A percentile compares a stretch with the other conserved stretches of the same genome.
phyloP scores from a whole-genome alignment of 2,888 invertebrate genomes.

The Xylota sylvarum region DNA sequence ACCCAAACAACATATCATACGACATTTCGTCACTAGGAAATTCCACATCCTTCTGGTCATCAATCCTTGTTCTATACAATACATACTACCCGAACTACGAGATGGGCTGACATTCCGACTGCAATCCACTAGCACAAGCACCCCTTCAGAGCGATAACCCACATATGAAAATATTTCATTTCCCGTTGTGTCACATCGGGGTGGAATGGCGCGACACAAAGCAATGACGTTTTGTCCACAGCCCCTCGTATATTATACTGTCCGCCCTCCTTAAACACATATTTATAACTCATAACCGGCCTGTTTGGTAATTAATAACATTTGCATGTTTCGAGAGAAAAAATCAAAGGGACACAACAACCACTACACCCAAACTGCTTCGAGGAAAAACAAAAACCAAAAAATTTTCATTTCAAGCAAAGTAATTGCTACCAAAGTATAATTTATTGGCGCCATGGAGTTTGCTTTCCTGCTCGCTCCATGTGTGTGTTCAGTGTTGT shows the following conservation, averaged over 20 bases:
- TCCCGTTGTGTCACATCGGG: slow-evolving; percentile 38
- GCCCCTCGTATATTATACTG: slow-evolving; percentile 14
- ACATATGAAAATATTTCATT: slow-evolving; percentile 60
- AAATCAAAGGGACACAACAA: slow-evolving; percentile 8
- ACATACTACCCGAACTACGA: slow-evolving; percentile 8
- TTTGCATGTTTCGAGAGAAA: slow-evolving; percentile 48
- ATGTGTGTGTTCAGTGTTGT: slow-evolving; percentile 32
- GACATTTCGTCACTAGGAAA: slow-evolving; percentile 63
- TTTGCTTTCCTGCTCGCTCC: slow-evolving; percentile 4
- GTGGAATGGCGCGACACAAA: slow-evolving; percentile 35
- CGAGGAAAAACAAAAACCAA: slow-evolving; percentile 19
- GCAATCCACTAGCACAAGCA: slow-evolving; percentile 28
- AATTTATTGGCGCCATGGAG: slow-evolving; percentile 66
- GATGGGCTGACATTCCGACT: slow-evolving; percentile 26
- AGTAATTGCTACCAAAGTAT: slow-evolving; percentile 67
- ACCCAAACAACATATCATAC: slow-evolving; percentile 47
- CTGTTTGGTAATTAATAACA: slow-evolving; percentile 65
- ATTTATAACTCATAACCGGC: slow-evolving; percentile 67
- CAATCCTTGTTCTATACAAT: slow-evolving; percentile 59
- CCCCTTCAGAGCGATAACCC: slow-evolving; percentile 1
- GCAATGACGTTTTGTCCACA: slow-evolving; percentile 30
- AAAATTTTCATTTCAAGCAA: slow-evolving; percentile 56
- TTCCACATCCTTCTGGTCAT: slow-evolving; percentile 53
- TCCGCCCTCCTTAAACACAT: slow-evolving; percentile 46
- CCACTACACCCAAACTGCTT: neutral